Percentiles rank a stretch among this genome's conserved stretches.
Evolutionary conservation across 2,113 vertebrate species (phyloP).

Genomic region (Dipodomys ordii): DNA sequence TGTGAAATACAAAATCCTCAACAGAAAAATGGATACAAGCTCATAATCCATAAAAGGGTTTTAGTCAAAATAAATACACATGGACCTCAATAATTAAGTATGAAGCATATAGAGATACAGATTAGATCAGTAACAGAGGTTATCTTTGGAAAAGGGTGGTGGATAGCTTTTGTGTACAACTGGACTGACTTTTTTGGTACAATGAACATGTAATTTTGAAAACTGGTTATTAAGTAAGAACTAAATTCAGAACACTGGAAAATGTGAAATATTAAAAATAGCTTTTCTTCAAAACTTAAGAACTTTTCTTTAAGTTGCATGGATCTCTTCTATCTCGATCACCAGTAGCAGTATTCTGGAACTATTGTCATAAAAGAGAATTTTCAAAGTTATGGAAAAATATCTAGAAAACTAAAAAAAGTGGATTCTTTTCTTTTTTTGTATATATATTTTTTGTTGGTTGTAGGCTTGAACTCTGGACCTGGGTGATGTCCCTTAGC

Average conservation of each 20-base stretch:
- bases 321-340: background rate
- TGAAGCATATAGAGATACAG: conserved; percentile 1
- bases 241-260: conserved; percentile 44
- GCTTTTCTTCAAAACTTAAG: background rate
- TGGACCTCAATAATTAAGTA: conserved; percentile 26
- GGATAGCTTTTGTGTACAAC: conserved; percentile 14
- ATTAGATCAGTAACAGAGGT: conserved; percentile 14
- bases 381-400: no score
- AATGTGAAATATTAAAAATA: conserved; percentile 38
- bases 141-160: conserved; percentile 20
- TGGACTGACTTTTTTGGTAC: conserved; percentile 26
- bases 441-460: no score
- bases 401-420: background rate
- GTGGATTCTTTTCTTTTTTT: background rate
- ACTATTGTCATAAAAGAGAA: background rate
- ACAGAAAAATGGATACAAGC: conserved; percentile 39
- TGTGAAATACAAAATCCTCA: conserved; percentile 52
- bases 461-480: no score
- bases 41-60: conserved; percentile 33
- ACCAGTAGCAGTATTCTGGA: conserved; percentile 17
- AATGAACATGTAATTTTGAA: conserved; percentile 41
- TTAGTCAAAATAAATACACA: conserved; percentile 43
- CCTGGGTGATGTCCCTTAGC: no score
- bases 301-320: background rate
- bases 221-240: conserved; percentile 50